phyloP scores from a whole-genome alignment of 2,888 invertebrate species.

The Cephus pulcher region DNA sequence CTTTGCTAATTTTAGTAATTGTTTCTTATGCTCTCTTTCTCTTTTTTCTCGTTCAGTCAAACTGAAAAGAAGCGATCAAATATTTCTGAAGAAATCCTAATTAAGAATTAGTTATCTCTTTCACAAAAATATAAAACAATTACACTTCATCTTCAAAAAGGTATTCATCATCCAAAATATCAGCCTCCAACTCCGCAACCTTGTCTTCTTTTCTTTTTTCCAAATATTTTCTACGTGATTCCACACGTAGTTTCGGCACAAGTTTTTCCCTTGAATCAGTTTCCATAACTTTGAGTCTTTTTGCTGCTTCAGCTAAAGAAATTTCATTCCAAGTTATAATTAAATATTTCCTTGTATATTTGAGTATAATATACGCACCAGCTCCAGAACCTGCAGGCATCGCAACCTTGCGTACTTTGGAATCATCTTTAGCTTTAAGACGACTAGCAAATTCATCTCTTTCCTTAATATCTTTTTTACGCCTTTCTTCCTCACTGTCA shows the following conservation, averaged over 20 bases:
- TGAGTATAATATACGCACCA: constrained; percentile 55
- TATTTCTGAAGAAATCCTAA: constrained; percentile 2
- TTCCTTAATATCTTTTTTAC: constrained; percentile 87
- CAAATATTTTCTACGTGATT: constrained; percentile 93
- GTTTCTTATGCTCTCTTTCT: constrained; percentile 91
- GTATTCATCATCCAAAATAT: constrained; percentile 96
- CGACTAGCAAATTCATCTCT: constrained; percentile 94
- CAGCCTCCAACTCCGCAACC: constrained; percentile 92
- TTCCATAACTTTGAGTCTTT: constrained; percentile 85
- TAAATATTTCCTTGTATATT: neutral
- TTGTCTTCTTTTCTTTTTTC: constrained; percentile 97
- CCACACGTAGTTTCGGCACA: constrained; percentile 87
- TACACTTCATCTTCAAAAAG: constrained; percentile 90
- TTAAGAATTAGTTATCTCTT: neutral
- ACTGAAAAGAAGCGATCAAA: constrained; percentile 67
- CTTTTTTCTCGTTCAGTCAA: constrained; percentile 87
- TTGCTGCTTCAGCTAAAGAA: constrained; percentile 80
- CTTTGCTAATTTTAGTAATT: constrained; percentile 88
- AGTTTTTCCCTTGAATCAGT: constrained; percentile 87
- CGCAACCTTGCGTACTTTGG: constrained; percentile 83
- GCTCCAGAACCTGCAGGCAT: constrained; percentile 56
- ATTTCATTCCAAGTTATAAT: neutral
- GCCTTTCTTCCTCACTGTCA: constrained; percentile 84
- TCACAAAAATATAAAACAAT: constrained; percentile 58
- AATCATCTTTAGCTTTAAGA: constrained; percentile 89